Base-by-base conservation (phyloP, 2,113 vertebrate genomes). In the Tricholaema leucomelas region DNA sequence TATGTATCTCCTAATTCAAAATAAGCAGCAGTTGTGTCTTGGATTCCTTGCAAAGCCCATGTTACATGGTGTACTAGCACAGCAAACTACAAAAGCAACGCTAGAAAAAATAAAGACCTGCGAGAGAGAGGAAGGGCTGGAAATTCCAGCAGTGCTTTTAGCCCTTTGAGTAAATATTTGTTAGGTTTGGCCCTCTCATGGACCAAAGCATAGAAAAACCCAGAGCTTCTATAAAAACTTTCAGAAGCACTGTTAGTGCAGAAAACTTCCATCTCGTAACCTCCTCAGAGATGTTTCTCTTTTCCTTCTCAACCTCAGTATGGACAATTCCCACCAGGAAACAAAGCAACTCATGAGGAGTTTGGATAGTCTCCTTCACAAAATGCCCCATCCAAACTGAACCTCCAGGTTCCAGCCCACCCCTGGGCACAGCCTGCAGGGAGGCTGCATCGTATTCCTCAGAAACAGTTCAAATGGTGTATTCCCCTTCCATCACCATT, bases 81-180 rank as follows among this genome's bases (percentile, higher is more conserved):
- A 79, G 64, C 13, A 64, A 88, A 86, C 58, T 56, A 60, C 61
- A 93, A 83, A 85, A 77, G 60, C 79, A 90, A 95, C 65, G 40
- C 61, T 48, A 90, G 58, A 35, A 88, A 89, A 94, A 92, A 81
- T 80, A 92, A 88, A 92, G 81, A 44, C 42, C 52, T 89, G 54
- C 88, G 86, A 38, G 73, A 93, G 61, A 92, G 25, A 92, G 81
- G 88, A 93, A 90, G 70, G 65, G 28, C 38, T 88, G 61, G 44
- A 75, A 75, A 77, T 90, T 88, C 54, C 80, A 92, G 35, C 27
- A 72, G 48, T 14, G 31, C 21, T 72, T 81, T 73, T 90, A 73
- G 48, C 10, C 48, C 58, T 85, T 58, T 65, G n/a, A 16, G 70
- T 83, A 91, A 94, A 91, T 69, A 88, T 93, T 95, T 74, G 33